Base-by-base conservation (phyloP, 2,888 invertebrate species). In the Platycheirus albimanus region DNA sequence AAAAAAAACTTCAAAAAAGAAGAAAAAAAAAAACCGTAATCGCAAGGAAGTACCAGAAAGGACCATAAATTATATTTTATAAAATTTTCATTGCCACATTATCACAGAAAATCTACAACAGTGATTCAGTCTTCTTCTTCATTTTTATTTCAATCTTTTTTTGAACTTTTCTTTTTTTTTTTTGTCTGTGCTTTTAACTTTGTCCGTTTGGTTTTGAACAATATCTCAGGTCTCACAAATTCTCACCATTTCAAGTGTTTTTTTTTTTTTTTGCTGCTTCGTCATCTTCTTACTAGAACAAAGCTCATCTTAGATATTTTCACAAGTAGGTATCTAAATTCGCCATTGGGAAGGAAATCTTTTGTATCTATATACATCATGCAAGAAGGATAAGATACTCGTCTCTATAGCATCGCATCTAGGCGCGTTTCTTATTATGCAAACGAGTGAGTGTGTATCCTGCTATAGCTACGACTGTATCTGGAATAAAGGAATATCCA, bases 31-130 rank as follows among this genome's bases (percentile, higher is more conserved):
- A 36, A 45, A 77, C 64, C 58, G n/a, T 56, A 69, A 63, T 56
- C 78, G 19, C 15, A 61, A 64, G 71, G 74, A 76, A 74, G 67
- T 58, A 61, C 33, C 61, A 38, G 24, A 56, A 77, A 84, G 52
- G 66, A 71, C 79, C 84, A 84, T 84, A 84, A 84, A 79, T 84
- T 84, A 85, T 85, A 85, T 86, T 86, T 86, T 85, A 85, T 85
- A 85, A 81, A 86, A 86, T 86, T 86, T 86, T 86, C 86, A 86
- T 85, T 86, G 85, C 86, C 86, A 86, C 85, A 86, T 86, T 86
- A 86, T 86, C 86, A 85, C 81, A 83, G 79, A 85, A 85, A 86
- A 85, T 85, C 85, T 85, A 84, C 85, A 84, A 84, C 85, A 84
- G 77, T 84, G 86, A 86, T 86, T 86, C 86, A 86, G 84, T 86